A percentile compares a stretch with the other conserved stretches of the same genome.
Conservation (phyloP, 2,113 vertebrate species). For the Salvator merianae region DNA sequence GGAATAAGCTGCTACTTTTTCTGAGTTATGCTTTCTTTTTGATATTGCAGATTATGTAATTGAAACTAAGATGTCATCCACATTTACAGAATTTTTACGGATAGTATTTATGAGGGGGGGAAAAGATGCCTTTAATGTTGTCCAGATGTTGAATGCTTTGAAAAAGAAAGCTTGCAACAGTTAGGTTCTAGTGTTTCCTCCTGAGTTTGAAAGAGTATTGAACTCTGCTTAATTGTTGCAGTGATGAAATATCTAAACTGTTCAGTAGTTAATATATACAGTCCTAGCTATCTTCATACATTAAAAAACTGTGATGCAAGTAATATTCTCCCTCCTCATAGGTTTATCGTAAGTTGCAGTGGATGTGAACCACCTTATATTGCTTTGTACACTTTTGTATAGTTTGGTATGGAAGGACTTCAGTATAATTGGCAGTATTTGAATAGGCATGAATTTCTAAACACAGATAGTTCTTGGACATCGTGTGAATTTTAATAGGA, state of each 20-base stretch:
- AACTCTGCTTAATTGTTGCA: background rate
- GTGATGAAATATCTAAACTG: conserved; percentile 27
- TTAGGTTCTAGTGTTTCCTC: background rate
- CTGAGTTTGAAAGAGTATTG: background rate
- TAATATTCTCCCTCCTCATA: background rate
- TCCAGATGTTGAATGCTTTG: background rate
- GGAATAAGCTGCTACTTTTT: conserved; percentile 16
- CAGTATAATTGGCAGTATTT: background rate
- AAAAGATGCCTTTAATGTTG: background rate
- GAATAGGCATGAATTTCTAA: background rate
- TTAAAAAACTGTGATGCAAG: background rate
- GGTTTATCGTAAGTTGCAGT: background rate
- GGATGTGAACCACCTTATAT: background rate
- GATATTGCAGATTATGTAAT: background rate
- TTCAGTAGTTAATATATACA: rapidly evolving
- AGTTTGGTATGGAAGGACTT: background rate
- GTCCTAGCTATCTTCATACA: background rate
- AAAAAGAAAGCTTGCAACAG: background rate
- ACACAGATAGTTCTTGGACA: background rate
- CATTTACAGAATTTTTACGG: background rate
- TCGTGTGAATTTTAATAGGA: conserved; percentile 4
- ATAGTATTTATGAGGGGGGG: background rate
- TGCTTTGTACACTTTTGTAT: background rate
- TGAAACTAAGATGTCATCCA: background rate
- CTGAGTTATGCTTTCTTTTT: conserved; percentile 5